Evolutionary conservation across 2,113 vertebrate genomes (phyloP), one percentile per base, ranked within the genome.

Genomic region (Tachysurus vachellii): DNA sequence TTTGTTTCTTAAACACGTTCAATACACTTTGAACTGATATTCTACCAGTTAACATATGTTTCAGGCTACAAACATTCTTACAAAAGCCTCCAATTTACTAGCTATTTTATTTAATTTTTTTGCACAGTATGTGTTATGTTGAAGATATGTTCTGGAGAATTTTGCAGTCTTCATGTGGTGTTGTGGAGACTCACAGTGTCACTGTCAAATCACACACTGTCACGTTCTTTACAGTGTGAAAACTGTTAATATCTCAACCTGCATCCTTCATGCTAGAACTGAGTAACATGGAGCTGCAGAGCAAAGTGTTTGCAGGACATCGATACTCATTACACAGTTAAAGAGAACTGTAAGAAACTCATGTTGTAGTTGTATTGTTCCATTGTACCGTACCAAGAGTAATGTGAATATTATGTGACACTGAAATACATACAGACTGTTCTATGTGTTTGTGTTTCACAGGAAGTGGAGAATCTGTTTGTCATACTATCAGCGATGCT

Each of bases 391-490:
- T 53, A 53, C 42, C 9, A 57, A 84, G 42, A 71, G 62, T 26
- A 83, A 28, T 31, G 44, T 64, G 59, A n/a, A 61, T 50, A 50
- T 44, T 75, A 4, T 75, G 44, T 19, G 50, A 31, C 14, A 54
- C 14, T 5, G 2, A 56, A 9, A 54, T 28, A 28, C n/a, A 54
- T 54, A 10, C 26, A 16, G 10, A 42, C 50, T 31, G 68, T 21
- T 88, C 9, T 47, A 12, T 44, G 1, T 82, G 19, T 5, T 19
- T 82, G 68, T 64, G 4, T 85, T 11, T 2, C 1, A 42, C 50
- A 99, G 98, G 97, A 99, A 90, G 95, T 97, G 88, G 98, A 98
- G 85, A 97, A 97, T 79, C 92, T 99, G 89, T 97, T 98, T 80
- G 94, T 93, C 87, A 95, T 99, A 86, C 95, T 99, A 31, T 95